Evolutionary conservation across 2,888 invertebrate species (phyloP).

Genomic region (Tribolium freemani): DNA sequence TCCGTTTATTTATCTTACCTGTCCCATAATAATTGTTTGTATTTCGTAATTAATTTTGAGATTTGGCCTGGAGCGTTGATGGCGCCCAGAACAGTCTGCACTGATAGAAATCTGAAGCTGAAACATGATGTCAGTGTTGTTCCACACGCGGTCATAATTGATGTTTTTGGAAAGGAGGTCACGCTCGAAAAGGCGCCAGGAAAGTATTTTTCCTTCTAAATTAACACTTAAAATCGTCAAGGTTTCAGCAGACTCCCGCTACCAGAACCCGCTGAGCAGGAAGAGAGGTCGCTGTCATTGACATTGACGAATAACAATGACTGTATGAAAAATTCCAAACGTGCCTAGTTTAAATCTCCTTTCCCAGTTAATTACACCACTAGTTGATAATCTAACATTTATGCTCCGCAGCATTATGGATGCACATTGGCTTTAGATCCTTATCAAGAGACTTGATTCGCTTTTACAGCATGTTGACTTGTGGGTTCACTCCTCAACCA

Average conservation of each 20-base stretch:
- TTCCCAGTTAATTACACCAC: constrained; percentile 45
- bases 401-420: constrained; percentile 31
- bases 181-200: constrained; percentile 55
- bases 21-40: constrained; percentile 24
- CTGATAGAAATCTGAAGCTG: constrained; percentile 21
- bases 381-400: constrained; percentile 41
- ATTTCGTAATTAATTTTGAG: constrained; percentile 31
- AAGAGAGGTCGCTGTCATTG: constrained; percentile 51
- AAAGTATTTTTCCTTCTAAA: constrained; percentile 53
- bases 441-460: constrained; percentile 38
- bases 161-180: constrained; percentile 53
- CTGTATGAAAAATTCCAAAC: constrained; percentile 45
- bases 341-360: constrained; percentile 40
- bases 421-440: constrained; percentile 40
- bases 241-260: constrained; percentile 48
- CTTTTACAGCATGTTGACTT: constrained; percentile 37
- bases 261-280: constrained; percentile 49
- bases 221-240: constrained; percentile 51
- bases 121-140: constrained; percentile 26
- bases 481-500: constrained; percentile 24
- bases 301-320: constrained; percentile 54
- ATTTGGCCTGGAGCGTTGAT: constrained; percentile 7
- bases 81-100: constrained; percentile 16
- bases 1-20: constrained; percentile 14
- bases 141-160: constrained; percentile 39